phyloP scores from a whole-genome alignment of 64 coral and sea anemone species.

The Catalaphyllia jardinei region DNA sequence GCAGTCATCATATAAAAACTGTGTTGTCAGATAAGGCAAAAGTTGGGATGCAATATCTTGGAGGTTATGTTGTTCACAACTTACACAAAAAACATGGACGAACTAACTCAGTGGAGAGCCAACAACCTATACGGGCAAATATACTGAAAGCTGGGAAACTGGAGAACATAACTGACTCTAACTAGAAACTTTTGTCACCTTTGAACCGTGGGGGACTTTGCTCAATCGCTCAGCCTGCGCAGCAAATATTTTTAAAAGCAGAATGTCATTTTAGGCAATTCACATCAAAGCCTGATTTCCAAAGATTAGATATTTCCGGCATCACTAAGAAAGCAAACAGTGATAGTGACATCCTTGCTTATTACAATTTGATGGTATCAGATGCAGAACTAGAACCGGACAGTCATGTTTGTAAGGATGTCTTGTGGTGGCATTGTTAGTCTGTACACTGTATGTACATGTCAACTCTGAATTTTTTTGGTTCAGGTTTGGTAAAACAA shows the following conservation, averaged over 20 bases:
- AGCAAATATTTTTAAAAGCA: constrained; percentile 47
- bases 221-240: constrained; percentile 46
- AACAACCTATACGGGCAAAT: constrained; percentile 37
- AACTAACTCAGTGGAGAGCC: no score
- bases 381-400: constrained; percentile 46
- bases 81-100: constrained; percentile 59
- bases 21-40: constrained; percentile 38
- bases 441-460: neutral
- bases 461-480: neutral
- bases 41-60: constrained; percentile 59
- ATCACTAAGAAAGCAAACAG: constrained; percentile 39
- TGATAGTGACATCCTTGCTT: constrained; percentile 52
- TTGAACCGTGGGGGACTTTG: constrained; percentile 61
- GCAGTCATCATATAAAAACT: neutral
- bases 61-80: constrained; percentile 52
- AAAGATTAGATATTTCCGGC: constrained; percentile 33
- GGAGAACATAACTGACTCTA: neutral
- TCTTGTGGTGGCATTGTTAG: neutral
- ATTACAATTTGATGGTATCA: constrained; percentile 49
- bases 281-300: neutral
- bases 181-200: constrained; percentile 32
- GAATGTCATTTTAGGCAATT: constrained; percentile 48
- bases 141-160: constrained; percentile 53
- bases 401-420: constrained; percentile 35
- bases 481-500: no score